A percentile compares a stretch with the other conserved stretches of the same genome.
These are phyloP conservation scores for Corythornis cristatus DNA, from an alignment of 2,113 vertebrate species.

Conservation along the genomic window DNA sequence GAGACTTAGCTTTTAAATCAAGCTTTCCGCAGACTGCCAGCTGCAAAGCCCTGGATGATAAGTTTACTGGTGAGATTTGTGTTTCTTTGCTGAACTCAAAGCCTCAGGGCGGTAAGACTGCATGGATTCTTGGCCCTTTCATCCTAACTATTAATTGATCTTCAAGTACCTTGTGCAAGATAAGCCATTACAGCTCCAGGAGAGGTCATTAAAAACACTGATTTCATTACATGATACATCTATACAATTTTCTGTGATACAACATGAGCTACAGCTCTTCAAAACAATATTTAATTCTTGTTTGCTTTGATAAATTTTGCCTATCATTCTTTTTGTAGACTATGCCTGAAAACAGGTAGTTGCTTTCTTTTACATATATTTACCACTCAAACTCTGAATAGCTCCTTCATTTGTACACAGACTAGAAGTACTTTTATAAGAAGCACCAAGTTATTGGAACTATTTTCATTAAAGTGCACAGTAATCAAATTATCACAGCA, in stretches of 20 bases:
- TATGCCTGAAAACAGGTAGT: background rate
- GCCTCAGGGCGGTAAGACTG: background rate
- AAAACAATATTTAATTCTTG: background rate
- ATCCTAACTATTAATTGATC: constrained; percentile 23
- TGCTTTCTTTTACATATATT: background rate
- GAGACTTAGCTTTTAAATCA: constrained; percentile 41
- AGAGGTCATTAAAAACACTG: background rate
- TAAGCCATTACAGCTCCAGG: background rate
- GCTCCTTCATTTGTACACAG: background rate
- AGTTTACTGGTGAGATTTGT: constrained; percentile 27
- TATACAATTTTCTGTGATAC: background rate
- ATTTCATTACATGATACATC: background rate
- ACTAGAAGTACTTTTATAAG: background rate
- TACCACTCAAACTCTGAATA: constrained; percentile 3
- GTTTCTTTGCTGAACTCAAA: constrained; percentile 35
- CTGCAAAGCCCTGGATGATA: constrained; percentile 39
- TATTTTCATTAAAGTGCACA: constrained; percentile 7
- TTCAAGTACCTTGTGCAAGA: background rate
- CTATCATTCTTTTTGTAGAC: background rate
- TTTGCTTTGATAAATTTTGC: background rate
- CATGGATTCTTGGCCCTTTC: background rate
- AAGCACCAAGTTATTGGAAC: background rate
- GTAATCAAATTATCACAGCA: constrained; percentile 31
- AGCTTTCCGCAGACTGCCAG: constrained; percentile 48
- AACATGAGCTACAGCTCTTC: background rate